Evolutionary conservation across 2,888 invertebrate species (phyloP).

Genomic region (Hyposoter dolosus): DNA sequence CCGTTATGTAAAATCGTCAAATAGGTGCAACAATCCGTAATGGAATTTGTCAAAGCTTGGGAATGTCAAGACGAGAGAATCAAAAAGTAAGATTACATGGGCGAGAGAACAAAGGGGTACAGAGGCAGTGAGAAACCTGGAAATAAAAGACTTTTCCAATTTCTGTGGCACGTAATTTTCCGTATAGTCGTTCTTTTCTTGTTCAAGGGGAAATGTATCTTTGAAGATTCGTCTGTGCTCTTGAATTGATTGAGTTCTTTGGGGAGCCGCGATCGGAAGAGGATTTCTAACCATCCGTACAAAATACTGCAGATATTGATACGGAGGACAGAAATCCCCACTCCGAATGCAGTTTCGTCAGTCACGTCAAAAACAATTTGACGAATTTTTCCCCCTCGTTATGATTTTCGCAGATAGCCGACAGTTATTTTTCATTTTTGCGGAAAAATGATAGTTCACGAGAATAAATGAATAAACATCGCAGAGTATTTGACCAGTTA

Average conservation of each 20-base stretch:
- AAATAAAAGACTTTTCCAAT: neutral
- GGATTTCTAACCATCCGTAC: neutral
- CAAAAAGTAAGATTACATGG: conserved; percentile 1
- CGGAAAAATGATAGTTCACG: neutral
- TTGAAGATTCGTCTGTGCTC: conserved; percentile 35
- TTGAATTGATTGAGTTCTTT: conserved; percentile 35
- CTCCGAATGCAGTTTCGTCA: neutral
- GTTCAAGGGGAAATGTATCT: conserved; percentile 37
- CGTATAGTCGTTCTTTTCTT: neutral
- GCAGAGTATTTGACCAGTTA: neutral
- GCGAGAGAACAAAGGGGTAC: neutral
- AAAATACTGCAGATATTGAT: neutral
- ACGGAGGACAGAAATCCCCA: neutral
- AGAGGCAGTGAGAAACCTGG: neutral
- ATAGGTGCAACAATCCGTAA: neutral
- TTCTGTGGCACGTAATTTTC: conserved; percentile 33
- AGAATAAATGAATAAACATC: neutral
- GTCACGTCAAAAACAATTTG: neutral
- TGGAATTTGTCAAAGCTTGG: neutral
- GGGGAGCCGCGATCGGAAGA: neutral
- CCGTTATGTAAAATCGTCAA: neutral
- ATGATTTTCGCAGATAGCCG: neutral
- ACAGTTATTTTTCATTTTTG: neutral
- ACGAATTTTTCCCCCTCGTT: neutral
- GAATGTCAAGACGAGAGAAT: conserved; percentile 11